Conservation (phyloP, 2,113 vertebrate species). For the Cololabis saira region DNA sequence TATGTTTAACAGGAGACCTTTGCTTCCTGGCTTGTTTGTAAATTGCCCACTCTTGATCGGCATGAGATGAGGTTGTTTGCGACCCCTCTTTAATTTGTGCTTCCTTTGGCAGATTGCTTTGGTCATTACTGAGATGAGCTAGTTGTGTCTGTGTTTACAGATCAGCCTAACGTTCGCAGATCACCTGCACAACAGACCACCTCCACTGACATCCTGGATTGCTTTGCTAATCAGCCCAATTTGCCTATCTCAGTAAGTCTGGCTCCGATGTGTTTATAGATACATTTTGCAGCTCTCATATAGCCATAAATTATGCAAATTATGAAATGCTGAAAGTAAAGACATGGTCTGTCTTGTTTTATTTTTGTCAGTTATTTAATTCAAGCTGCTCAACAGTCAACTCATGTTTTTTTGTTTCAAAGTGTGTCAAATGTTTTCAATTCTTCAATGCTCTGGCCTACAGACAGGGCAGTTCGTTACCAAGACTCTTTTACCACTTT, state of each 20-base stretch:
- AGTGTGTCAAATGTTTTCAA: no score
- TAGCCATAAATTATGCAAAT: no score
- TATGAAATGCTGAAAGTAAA: no score
- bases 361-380: no score
- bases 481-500: no score
- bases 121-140: slow-evolving; percentile 3
- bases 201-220: neutral
- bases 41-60: neutral
- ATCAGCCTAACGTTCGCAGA: neutral
- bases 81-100: neutral
- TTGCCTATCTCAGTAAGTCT: neutral
- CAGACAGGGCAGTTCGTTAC: no score
- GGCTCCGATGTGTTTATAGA: neutral
- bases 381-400: no score
- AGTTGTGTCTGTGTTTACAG: neutral
- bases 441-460: no score
- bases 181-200: no score
- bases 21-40: neutral
- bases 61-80: neutral
- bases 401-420: no score
- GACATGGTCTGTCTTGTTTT: no score
- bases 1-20: neutral
- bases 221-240: neutral
- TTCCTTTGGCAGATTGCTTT: neutral
- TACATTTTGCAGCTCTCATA: neutral